A percentile compares a stretch with the other conserved stretches of the same genome.
Evolutionary conservation across 1,140 invertebrate genomes (phyloP).

Genomic region (Babylonia areolata): DNA sequence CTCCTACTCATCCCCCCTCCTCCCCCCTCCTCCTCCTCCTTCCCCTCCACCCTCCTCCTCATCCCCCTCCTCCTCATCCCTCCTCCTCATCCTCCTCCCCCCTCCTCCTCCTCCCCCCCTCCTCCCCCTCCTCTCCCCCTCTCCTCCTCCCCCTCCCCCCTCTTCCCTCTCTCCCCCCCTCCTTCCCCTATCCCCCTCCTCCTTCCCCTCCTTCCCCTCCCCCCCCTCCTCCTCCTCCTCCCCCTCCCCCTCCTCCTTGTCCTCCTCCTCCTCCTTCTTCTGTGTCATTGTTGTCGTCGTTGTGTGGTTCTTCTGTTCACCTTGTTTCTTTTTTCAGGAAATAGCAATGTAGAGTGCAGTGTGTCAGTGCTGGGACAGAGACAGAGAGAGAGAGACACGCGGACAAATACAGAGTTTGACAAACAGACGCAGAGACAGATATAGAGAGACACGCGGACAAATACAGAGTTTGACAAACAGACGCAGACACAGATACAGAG

Average conservation of each 20-base stretch:
- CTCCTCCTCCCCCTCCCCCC: neutral
- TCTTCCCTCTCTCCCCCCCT: neutral
- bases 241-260: slow-evolving; percentile 11
- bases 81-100: neutral
- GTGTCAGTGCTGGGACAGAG: too few relatives aligned
- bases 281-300: neutral
- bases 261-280: slow-evolving; percentile 19
- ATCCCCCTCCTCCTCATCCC: neutral
- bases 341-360: too few relatives aligned
- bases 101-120: neutral
- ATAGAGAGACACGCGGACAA: too few relatives aligned
- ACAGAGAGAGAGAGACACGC: too few relatives aligned
- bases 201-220: neutral
- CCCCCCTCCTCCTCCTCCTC: neutral
- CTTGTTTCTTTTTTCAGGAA: too few relatives aligned
- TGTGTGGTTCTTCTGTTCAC: neutral
- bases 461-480: too few relatives aligned
- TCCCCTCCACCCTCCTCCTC: neutral
- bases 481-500: too few relatives aligned
- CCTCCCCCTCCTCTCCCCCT: neutral
- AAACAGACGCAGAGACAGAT: too few relatives aligned
- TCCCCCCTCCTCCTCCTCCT: too few relatives aligned
- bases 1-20: neutral
- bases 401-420: too few relatives aligned
- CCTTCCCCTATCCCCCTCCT: neutral